Evolutionary conservation across 1,140 invertebrate species (phyloP).

Genomic region (Listronotus bonariensis): DNA sequence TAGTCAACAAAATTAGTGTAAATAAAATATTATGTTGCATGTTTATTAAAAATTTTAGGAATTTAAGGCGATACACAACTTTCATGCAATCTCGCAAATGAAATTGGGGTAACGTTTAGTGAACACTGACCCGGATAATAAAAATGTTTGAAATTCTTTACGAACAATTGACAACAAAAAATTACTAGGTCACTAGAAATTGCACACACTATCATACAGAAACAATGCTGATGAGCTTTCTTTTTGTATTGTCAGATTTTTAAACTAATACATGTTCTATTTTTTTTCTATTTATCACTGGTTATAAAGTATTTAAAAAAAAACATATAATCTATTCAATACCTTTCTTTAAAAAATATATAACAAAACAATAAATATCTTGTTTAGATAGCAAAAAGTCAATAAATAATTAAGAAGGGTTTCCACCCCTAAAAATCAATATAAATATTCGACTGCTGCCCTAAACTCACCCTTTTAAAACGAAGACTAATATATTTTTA

Average conservation of each 20-base stretch:
- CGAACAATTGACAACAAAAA: slow-evolving; percentile 43
- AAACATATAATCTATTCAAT: not conserved
- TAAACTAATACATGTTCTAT: not conserved
- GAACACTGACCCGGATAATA: slow-evolving; percentile 47
- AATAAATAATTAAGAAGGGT: slow-evolving; percentile 1
- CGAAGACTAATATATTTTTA: slow-evolving; percentile 13
- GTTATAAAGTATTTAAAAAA: not conserved
- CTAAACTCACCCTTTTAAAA: not conserved
- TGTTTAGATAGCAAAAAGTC: not conserved
- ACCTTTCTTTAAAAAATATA: not conserved
- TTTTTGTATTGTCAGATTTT: not conserved
- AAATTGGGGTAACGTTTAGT: slow-evolving; percentile 44
- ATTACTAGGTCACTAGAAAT: slow-evolving; percentile 39
- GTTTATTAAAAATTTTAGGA: slow-evolving; percentile 2
- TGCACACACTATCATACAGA: slow-evolving; percentile 20
- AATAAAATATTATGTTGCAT: too few relatives aligned
- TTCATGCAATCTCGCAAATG: slow-evolving; percentile 31
- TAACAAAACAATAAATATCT: not conserved
- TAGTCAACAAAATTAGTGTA: too few relatives aligned
- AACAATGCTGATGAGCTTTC: slow-evolving; percentile 7
- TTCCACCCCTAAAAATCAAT: slow-evolving; percentile 35
- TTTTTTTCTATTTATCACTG: not conserved
- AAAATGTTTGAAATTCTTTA: slow-evolving; percentile 52
- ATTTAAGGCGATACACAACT: slow-evolving; percentile 11
- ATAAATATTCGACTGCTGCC: slow-evolving; percentile 4